Evolutionary conservation across 1,140 invertebrate species (phyloP).

Genomic region (Ditylenchus dipsaci): DNA sequence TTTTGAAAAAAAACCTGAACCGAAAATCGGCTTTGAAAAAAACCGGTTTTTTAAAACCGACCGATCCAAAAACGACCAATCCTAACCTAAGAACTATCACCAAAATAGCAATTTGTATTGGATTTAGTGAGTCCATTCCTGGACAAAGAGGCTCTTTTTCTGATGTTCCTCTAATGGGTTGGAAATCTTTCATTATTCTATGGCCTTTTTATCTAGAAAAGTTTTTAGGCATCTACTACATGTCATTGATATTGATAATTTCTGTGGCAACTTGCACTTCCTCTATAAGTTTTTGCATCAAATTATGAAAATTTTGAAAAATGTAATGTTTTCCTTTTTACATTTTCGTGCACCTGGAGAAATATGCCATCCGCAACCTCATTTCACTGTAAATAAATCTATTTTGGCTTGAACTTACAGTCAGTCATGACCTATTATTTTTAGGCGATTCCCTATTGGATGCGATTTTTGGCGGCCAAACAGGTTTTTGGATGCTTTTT

Average conservation of each 20-base stretch:
- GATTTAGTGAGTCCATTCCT: slow-evolving; percentile 56
- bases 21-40: too few species aligned
- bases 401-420: background rate
- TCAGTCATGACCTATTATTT: slow-evolving; percentile 7
- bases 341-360: slow-evolving; percentile 55
- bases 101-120: too few species aligned
- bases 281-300: slow-evolving; percentile 21
- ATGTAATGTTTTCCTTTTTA: background rate
- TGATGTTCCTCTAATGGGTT: slow-evolving; percentile 52
- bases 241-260: slow-evolving; percentile 53
- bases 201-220: slow-evolving; percentile 7
- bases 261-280: slow-evolving; percentile 56
- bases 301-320: background rate
- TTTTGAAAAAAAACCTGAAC: too few species aligned
- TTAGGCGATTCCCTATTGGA: slow-evolving; percentile 49
- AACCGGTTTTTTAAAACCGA: too few species aligned
- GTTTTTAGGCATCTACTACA: slow-evolving; percentile 56
- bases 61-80: too few species aligned
- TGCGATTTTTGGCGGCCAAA: slow-evolving; percentile 53
- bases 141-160: slow-evolving; percentile 55
- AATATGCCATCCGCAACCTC: slow-evolving; percentile 52
- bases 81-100: too few species aligned
- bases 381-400: slow-evolving; percentile 30
- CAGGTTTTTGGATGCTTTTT: too few species aligned
- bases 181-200: background rate